phyloP scores from a whole-genome alignment of 1,140 invertebrate genomes.

The Magallana gigas region DNA sequence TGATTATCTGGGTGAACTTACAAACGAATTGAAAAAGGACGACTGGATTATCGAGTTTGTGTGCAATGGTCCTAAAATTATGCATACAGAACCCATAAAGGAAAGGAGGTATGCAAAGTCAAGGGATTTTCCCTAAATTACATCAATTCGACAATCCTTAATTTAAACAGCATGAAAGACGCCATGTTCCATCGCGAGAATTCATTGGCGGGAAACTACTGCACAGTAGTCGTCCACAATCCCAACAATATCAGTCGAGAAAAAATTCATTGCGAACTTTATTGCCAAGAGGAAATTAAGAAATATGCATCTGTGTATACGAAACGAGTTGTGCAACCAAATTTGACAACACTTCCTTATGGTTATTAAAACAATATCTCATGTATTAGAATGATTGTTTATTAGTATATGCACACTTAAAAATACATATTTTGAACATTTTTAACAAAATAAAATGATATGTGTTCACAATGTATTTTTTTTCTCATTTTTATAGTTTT shows the following conservation, averaged over 20 bases:
- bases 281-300: slow-evolving; percentile 44
- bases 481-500: too few species aligned
- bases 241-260: slow-evolving; percentile 41
- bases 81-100: slow-evolving; percentile 47
- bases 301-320: slow-evolving; percentile 44
- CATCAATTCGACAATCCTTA: slow-evolving; percentile 45
- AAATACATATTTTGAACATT: too few species aligned
- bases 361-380: slow-evolving; percentile 23
- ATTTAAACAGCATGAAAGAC: slow-evolving; percentile 46
- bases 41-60: slow-evolving; percentile 50
- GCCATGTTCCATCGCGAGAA: slow-evolving; percentile 30
- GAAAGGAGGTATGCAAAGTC: slow-evolving; percentile 55
- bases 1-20: slow-evolving; percentile 55
- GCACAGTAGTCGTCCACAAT: neutral
- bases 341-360: slow-evolving; percentile 38
- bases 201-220: neutral
- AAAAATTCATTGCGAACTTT: slow-evolving; percentile 28
- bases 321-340: slow-evolving; percentile 38
- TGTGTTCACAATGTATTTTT: too few species aligned
- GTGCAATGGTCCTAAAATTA: slow-evolving; percentile 57
- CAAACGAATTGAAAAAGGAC: slow-evolving; percentile 45
- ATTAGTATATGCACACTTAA: too few species aligned
- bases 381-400: too few species aligned
- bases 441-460: too few species aligned
- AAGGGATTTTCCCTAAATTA: slow-evolving; percentile 56